These are phyloP conservation scores for Poeciliopsis turneri DNA, from an alignment of 2,797 vertebrate species.

Conservation along the genomic window DNA sequence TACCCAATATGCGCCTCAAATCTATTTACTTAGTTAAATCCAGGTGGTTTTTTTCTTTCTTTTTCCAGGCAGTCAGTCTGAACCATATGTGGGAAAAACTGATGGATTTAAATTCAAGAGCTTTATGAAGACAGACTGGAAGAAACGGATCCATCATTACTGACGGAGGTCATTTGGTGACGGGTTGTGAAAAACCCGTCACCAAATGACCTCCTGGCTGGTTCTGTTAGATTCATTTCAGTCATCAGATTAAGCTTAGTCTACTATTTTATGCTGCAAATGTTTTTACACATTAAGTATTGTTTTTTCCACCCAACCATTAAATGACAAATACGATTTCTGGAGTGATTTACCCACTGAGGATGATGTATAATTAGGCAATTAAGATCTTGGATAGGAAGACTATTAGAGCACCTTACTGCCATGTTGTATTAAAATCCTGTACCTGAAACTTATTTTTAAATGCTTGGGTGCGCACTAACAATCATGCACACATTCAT, in stretches of 20 bases:
- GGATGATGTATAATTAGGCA: not conserved
- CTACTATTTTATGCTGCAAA: not conserved
- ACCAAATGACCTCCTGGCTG: not conserved
- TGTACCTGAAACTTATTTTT: not conserved
- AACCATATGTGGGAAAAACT: not conserved
- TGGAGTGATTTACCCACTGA: not conserved
- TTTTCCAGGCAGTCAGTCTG: not conserved
- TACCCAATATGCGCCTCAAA: not conserved
- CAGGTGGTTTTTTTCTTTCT: not conserved
- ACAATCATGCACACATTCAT: not conserved
- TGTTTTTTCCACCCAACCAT: not conserved
- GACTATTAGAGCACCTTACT: not conserved
- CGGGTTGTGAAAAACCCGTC: not conserved
- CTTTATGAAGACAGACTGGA: not conserved
- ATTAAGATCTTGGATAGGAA: not conserved
- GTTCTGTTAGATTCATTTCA: not conserved
- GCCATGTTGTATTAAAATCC: not conserved
- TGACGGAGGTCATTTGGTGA: not conserved
- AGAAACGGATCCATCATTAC: not conserved
- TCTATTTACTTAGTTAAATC: not conserved
- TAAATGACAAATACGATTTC: not conserved
- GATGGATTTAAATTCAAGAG: not conserved
- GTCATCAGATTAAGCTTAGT: not conserved
- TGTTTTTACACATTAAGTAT: not conserved
- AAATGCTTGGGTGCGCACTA: not conserved